These are phyloP conservation scores for Lucilia sericata DNA, from an alignment of 1,140 invertebrate genomes.

Conservation along the genomic window DNA sequence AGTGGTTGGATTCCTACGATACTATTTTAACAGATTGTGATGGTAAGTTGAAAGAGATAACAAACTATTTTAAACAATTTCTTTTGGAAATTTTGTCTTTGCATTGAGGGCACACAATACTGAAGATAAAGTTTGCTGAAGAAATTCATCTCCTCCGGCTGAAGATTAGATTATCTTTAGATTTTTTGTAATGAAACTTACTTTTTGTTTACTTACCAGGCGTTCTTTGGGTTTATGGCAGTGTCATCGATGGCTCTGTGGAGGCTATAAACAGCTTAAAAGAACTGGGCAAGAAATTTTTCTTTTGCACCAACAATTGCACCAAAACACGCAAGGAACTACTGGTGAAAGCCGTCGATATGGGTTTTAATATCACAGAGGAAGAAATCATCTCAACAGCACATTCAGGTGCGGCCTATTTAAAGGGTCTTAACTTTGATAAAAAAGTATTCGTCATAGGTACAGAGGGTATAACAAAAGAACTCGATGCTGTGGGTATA, in stretches of 20 bases:
- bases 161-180: too few species aligned
- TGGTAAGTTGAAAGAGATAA: slow-evolving; percentile 71
- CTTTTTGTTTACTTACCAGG: slow-evolving; percentile 69
- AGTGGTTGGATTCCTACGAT: slow-evolving; percentile 81
- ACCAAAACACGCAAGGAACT: slow-evolving; percentile 87
- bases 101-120: too few species aligned
- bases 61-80: too few species aligned
- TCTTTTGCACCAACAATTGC: slow-evolving; percentile 95
- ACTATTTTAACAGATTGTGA: slow-evolving; percentile 86
- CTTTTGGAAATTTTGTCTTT: too few species aligned
- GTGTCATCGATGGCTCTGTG: slow-evolving; percentile 76
- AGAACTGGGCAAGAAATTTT: slow-evolving; percentile 83
- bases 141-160: too few species aligned
- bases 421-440: slow-evolving; percentile 79
- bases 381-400: slow-evolving; percentile 89
- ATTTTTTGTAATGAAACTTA: too few species aligned
- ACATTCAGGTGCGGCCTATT: slow-evolving; percentile 84
- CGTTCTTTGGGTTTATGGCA: slow-evolving; percentile 86
- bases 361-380: slow-evolving; percentile 80
- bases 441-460: slow-evolving; percentile 93
- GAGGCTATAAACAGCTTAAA: slow-evolving; percentile 80
- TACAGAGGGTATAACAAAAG: slow-evolving; percentile 80
- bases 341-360: slow-evolving; percentile 77
- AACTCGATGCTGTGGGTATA: slow-evolving; percentile 85
- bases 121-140: too few species aligned